Percentiles rank a stretch among this genome's conserved stretches.
phyloP scores from a whole-genome alignment of 2,113 vertebrate genomes.

The Oenanthe melanoleuca region DNA sequence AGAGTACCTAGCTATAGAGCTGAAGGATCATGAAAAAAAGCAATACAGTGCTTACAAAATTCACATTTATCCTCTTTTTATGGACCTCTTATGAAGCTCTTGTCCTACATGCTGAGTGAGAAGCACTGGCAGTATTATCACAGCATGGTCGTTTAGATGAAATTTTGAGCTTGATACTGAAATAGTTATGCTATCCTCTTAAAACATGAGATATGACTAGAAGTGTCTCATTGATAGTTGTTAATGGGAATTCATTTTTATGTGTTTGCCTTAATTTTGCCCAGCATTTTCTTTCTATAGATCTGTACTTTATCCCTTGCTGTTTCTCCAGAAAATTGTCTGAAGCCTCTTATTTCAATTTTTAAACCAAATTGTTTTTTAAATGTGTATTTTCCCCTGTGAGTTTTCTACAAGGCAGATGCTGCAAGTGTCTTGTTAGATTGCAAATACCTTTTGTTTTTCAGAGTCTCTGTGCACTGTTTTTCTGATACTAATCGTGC shows the following conservation, averaged over 20 bases:
- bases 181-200: not conserved
- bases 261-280: conserved; percentile 15
- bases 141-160: not conserved
- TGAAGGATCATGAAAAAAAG: not conserved
- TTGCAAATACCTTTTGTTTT: conserved; percentile 27
- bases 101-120: conserved; percentile 8
- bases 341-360: not conserved
- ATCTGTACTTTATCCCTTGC: not conserved
- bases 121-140: conserved; percentile 31
- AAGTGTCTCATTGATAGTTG: not conserved
- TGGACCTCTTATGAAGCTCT: not conserved
- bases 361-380: conserved; percentile 31
- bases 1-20: not conserved
- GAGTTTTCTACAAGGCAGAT: not conserved
- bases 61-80: not conserved
- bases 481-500: not conserved
- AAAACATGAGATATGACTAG: not conserved
- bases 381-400: not conserved
- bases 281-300: not conserved
- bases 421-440: not conserved
- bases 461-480: not conserved
- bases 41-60: not conserved
- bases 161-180: not conserved
- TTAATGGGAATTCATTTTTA: conserved; percentile 10
- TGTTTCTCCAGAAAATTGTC: not conserved